phyloP scores from a whole-genome alignment of 2,888 invertebrate genomes.

The Euproctis similis region DNA sequence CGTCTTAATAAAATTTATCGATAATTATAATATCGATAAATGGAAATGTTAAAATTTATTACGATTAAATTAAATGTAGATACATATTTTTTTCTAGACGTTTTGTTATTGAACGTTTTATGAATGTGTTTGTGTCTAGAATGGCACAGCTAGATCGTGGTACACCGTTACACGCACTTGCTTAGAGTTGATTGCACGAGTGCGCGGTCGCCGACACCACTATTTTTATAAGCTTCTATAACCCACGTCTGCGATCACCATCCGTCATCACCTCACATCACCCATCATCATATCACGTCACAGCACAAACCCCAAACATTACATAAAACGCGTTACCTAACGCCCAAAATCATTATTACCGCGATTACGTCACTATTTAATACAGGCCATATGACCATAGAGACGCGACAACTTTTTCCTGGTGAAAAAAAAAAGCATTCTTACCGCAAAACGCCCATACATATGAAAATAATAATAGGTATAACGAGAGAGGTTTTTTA shows the following conservation, averaged over 20 bases:
- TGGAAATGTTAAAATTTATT: no score
- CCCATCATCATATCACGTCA: background rate
- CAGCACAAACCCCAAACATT: background rate
- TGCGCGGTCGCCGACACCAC: conserved; percentile 65
- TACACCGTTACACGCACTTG: conserved; percentile 65
- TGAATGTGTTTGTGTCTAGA: conserved; percentile 30
- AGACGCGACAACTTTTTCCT: conserved; percentile 16
- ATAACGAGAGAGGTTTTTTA: conserved; percentile 51
- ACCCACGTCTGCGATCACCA: conserved; percentile 31
- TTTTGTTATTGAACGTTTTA: no score
- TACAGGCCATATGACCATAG: conserved; percentile 9
- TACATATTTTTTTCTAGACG: no score
- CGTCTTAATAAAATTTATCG: no score
- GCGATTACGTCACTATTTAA: conserved; percentile 29
- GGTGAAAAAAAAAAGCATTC: conserved; percentile 37
- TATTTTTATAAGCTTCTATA: no score
- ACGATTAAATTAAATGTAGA: no score
- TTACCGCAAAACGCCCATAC: conserved; percentile 43
- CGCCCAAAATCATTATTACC: background rate
- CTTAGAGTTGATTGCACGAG: conserved; percentile 67
- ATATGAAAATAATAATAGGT: conserved; percentile 50
- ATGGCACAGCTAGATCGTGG: conserved; percentile 40
- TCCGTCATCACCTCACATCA: conserved; percentile 11
- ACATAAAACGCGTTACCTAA: background rate
- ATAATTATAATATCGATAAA: no score